These are phyloP conservation scores for Asobara japonica DNA, from an alignment of 1,140 invertebrate species.

Conservation along the genomic window DNA sequence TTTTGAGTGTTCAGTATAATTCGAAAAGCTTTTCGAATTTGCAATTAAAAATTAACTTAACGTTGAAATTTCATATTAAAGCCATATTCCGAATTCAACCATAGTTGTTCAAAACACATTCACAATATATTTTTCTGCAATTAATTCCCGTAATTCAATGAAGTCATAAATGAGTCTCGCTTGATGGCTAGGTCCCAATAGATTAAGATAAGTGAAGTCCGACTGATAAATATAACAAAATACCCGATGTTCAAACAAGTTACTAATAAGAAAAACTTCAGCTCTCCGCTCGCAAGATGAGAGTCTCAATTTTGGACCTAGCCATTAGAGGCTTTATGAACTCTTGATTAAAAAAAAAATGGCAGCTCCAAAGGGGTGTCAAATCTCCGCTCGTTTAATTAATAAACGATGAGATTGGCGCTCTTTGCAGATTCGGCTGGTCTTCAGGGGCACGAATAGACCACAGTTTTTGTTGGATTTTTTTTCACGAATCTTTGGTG, in stretches of 20 bases:
- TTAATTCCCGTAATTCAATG: no score
- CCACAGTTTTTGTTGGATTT: constrained; percentile 32
- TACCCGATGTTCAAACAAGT: neutral
- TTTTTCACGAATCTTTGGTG: constrained; percentile 43
- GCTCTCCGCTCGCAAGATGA: constrained; percentile 59
- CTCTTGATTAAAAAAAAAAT: constrained; percentile 2
- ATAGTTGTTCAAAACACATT: no score
- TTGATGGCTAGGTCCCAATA: no score
- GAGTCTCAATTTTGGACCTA: constrained; percentile 45
- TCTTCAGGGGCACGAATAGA: neutral
- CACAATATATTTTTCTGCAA: no score
- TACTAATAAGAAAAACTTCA: constrained; percentile 19
- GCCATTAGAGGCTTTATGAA: constrained; percentile 33
- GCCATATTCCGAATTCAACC: no score
- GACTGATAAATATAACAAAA: neutral
- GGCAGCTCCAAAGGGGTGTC: constrained; percentile 46
- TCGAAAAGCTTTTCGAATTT: no score
- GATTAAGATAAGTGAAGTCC: no score
- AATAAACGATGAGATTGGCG: constrained; percentile 46
- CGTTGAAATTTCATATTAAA: no score
- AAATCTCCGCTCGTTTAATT: constrained; percentile 50
- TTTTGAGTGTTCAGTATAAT: no score
- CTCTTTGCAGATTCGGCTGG: constrained; percentile 46
- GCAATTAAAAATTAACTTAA: no score
- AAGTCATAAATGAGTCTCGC: no score